phyloP scores from a whole-genome alignment of 1,140 invertebrate species.

The Sipha flava region DNA sequence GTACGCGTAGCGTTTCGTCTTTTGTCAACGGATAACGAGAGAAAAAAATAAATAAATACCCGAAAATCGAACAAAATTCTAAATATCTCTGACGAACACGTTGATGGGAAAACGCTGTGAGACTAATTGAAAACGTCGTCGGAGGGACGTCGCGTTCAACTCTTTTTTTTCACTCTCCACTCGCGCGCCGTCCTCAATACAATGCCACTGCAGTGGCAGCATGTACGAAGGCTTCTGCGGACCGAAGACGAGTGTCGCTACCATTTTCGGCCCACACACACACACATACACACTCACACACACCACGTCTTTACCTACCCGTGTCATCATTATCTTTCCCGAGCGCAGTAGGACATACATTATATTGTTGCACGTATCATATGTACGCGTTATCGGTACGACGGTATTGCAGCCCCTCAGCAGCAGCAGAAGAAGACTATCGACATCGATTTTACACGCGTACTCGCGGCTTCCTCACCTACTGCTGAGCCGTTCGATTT shows the following conservation, averaged over 20 bases:
- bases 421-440: background rate
- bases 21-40: background rate
- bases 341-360: background rate
- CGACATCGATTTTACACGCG: background rate
- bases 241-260: background rate
- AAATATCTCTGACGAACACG: background rate
- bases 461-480: no score
- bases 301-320: background rate
- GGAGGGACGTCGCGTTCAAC: background rate
- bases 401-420: no score
- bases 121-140: background rate
- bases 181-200: no score
- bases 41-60: background rate
- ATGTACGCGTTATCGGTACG: no score
- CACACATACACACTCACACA: no score
- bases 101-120: background rate
- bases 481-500: background rate
- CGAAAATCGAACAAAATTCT: background rate
- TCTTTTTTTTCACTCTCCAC: no score
- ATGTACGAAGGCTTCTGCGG: background rate
- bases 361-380: no score
- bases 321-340: background rate
- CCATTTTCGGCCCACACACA: background rate
- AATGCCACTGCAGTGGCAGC: no score
- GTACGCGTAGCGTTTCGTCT: background rate